phyloP scores from a whole-genome alignment of 2,797 vertebrate genomes.

The Tadarida brasiliensis region DNA sequence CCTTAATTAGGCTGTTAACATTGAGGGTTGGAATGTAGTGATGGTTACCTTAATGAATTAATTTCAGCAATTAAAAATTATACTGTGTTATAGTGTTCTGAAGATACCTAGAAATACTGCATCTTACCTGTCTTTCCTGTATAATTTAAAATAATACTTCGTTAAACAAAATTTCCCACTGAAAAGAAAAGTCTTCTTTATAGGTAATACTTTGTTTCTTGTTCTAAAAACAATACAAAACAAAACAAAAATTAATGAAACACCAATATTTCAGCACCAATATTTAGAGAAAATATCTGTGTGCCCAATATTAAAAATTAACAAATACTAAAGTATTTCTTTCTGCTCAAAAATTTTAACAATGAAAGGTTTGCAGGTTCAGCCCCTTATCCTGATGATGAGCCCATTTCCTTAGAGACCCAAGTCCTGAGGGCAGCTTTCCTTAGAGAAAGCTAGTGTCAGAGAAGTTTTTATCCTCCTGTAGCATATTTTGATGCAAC shows the following conservation, averaged over 20 bases:
- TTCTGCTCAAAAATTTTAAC: neutral
- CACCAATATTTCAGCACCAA: neutral
- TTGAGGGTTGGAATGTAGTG: neutral
- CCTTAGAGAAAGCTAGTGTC: neutral
- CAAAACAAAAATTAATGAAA: neutral
- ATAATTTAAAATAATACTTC: neutral
- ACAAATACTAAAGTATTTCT: neutral
- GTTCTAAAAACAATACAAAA: neutral
- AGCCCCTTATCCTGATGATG: neutral
- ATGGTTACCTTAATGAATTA: slow-evolving; percentile 13
- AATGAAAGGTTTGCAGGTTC: neutral
- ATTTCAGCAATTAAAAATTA: neutral
- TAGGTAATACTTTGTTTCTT: neutral
- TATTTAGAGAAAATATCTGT: neutral
- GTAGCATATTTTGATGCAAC: neutral
- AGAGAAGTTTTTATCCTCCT: neutral
- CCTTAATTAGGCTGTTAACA: neutral
- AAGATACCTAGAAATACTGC: neutral
- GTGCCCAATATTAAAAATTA: neutral
- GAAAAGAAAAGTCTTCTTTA: neutral
- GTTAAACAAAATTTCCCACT: neutral
- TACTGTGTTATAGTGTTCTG: neutral
- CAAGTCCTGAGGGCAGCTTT: neutral
- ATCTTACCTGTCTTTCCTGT: neutral
- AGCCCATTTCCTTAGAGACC: neutral